phyloP scores from a whole-genome alignment of 92 coral and sea anemone genomes.

The Metridium senile region DNA sequence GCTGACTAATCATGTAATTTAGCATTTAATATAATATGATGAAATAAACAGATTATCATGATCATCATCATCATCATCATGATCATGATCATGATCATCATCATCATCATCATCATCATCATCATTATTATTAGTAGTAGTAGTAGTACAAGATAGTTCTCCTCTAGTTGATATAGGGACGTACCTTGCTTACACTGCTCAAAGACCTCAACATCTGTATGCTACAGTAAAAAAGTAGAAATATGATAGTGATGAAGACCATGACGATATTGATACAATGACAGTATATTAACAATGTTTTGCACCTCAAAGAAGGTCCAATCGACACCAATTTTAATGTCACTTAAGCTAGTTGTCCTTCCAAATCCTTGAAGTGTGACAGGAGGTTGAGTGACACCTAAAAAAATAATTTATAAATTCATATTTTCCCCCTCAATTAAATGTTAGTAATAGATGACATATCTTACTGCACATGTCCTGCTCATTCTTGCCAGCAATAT shows the following conservation, averaged over 20 bases:
- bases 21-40: too few species aligned
- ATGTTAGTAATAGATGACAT: not conserved
- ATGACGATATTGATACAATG: not conserved
- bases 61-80: too few species aligned
- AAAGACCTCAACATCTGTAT: conserved; percentile 34
- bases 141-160: too few species aligned
- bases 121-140: too few species aligned
- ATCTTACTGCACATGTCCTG: conserved; percentile 50
- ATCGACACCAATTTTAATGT: conserved; percentile 73
- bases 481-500: conserved; percentile 57
- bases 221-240: conserved; percentile 26
- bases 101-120: too few species aligned
- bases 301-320: conserved; percentile 78
- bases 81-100: too few species aligned
- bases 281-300: not conserved
- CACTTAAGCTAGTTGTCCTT: conserved; percentile 43
- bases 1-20: too few species aligned
- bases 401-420: too few species aligned
- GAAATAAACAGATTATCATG: too few species aligned
- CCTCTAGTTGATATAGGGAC: too few species aligned
- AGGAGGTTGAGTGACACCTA: conserved; percentile 82
- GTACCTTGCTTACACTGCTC: conserved; percentile 56
- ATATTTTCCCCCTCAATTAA: too few species aligned
- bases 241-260: not conserved
- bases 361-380: conserved; percentile 89